Evolutionary conservation across 2,113 vertebrate species (phyloP), one percentile per base, ranked within the genome.

Genomic region (Semicossyphus pulcher): DNA sequence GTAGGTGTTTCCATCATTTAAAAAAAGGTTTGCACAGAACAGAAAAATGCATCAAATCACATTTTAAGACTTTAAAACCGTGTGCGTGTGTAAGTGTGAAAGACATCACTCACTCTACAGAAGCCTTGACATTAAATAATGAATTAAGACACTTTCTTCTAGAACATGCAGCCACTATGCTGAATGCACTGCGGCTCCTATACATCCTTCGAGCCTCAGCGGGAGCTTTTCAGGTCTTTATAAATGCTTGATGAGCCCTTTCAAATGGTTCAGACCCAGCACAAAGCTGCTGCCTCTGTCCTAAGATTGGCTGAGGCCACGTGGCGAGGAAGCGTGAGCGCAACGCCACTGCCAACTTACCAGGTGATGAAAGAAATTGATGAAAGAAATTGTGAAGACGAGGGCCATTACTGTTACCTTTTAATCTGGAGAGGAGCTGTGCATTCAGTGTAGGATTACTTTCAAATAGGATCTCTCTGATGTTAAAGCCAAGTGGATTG

Each of bases 221-320:
- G 53, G 65, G 76, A 59, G 85, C 74, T 85, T 82, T 85, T 72
- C 71, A 82, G 75, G 72, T 73, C 87, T 87, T 90, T 78, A 87
- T 89, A 89, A 86, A 87, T 86, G 78, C 86, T 86, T 86, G 86
- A 86, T 82, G 82, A 90, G 80, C 66, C 71, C 71, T 87, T 89
- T 90, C 78, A 84, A 85, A 84, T 31, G 59, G 66, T 68, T 80
- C 72, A 81, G 71, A 77, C 18, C 47, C 48, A 59, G 72, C 71
- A 88, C 85, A 87, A 88, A 87, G 90, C 78, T 63, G 52, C 37
- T 66, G 62, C 71, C 61, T 66, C 83, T 68, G 48, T 80, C 45
- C 63, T 78, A 60, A 54, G 54, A 81, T 68, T 80, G 77, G 62
- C 70, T 66, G 18, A 78, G 66, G 72, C 52, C 75, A 76, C 56